These are phyloP conservation scores for Dipodomys spectabilis DNA, from an alignment of 2,113 vertebrate species.

Conservation along the genomic window DNA sequence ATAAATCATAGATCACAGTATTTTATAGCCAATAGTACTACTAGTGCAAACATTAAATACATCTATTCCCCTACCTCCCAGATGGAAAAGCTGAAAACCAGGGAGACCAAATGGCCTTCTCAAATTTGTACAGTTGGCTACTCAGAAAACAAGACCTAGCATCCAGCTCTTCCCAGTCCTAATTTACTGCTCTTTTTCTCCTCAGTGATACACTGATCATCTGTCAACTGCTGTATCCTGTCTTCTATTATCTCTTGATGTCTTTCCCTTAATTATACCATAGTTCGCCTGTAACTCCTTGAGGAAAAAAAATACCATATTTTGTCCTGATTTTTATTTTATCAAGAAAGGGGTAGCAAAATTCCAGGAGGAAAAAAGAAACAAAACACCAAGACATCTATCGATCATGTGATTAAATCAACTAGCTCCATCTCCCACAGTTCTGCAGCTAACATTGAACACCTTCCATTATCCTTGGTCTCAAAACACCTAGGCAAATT, in stretches of 20 bases:
- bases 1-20: not conserved
- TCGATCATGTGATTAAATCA: not conserved
- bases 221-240: not conserved
- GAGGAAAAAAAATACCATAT: not conserved
- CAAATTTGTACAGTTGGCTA: not conserved
- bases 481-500: not conserved
- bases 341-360: not conserved
- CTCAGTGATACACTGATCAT: not conserved
- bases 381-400: not conserved
- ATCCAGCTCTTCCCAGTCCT: not conserved
- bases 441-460: not conserved
- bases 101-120: not conserved
- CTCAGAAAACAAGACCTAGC: slow-evolving; percentile 18
- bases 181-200: not conserved
- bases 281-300: not conserved
- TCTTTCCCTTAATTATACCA: not conserved
- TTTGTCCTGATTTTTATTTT: not conserved
- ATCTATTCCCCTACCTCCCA: not conserved
- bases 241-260: not conserved
- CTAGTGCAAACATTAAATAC: not conserved
- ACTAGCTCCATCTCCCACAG: not conserved
- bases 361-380: not conserved
- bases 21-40: slow-evolving; percentile 16
- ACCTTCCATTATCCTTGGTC: not conserved
- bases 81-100: slow-evolving; percentile 29